Evolutionary conservation across 2,113 vertebrate species (phyloP), one percentile per base, ranked within the genome.

Genomic region (Thamnaconus septentrionalis): DNA sequence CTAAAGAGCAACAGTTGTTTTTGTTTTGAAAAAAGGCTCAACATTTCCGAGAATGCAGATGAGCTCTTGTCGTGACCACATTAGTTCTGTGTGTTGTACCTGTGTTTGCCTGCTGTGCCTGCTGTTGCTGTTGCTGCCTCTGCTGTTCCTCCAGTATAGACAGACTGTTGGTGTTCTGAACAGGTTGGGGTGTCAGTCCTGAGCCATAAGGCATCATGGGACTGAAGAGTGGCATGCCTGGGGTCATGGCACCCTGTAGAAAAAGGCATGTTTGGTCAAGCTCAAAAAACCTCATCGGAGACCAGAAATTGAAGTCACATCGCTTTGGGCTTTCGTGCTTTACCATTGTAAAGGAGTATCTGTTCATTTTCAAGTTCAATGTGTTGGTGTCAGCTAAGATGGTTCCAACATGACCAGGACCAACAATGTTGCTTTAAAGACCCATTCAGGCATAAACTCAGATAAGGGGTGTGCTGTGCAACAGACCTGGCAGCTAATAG

Each of bases 141-240:
- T 97, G 97, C 69, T 98, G 96, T 18, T 99, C 96, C 81, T 99
- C 96, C 55, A 98, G 58, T 48, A 98, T 89, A 39, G 96, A 96
- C 53, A 98, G 81, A 45, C 95, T 98, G 80, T 93, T 98, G 81
- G 94, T 94, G 87, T 90, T 96, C 80, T 95, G 94, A 56, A 98
- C 94, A n/a, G 97, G 96, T 79, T 99, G 97, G 0, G 97, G 97
- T 0, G 97, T 99, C 69, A 99, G 92, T 49, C 97, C 97, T 2
- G 96, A 96, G 78, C 96, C 97, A 7, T 98, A 99, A 0, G 96
- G 96, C 95, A 99, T 98, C 95, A 99, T 98, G 0, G 97, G 97
- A 88, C 97, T 99, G 70, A 99, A 99, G 45, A 99, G 93, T 0
- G 95, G 94, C 56, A 96, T 91, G 45, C 93, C 93, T 46, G 97